phyloP scores from a whole-genome alignment of 2,797 vertebrate genomes.

The Cichlasoma orientale region DNA sequence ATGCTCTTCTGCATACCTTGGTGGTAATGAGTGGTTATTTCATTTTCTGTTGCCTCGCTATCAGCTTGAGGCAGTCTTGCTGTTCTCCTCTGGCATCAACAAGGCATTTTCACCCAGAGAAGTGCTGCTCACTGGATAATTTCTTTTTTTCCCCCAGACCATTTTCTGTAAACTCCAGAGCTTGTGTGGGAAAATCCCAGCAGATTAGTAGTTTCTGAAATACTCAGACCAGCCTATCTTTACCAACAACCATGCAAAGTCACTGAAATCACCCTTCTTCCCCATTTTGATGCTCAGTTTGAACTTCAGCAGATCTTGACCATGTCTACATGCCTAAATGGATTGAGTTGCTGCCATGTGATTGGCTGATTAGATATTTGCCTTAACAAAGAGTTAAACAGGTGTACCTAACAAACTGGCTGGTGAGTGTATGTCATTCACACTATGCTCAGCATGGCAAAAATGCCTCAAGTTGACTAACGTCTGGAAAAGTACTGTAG shows the following conservation, averaged over 20 bases:
- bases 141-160: neutral
- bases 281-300: neutral
- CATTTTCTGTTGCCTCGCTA: neutral
- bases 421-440: neutral
- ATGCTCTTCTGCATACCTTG: neutral
- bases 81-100: neutral
- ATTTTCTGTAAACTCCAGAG: neutral
- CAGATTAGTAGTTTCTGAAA: neutral
- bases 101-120: neutral
- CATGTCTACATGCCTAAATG: neutral
- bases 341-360: neutral
- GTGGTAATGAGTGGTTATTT: neutral
- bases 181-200: neutral
- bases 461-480: neutral
- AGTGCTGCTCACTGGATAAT: neutral
- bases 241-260: neutral
- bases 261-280: neutral
- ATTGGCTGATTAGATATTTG: neutral
- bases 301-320: neutral
- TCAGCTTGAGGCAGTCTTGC: neutral
- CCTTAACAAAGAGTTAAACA: neutral
- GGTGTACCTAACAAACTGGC: neutral
- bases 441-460: neutral
- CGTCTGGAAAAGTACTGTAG: neutral
- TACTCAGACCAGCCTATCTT: neutral